Percentiles rank a stretch among this genome's conserved stretches.
Conservation (phyloP, 2,113 vertebrate genomes). For the Holacanthus passer region DNA sequence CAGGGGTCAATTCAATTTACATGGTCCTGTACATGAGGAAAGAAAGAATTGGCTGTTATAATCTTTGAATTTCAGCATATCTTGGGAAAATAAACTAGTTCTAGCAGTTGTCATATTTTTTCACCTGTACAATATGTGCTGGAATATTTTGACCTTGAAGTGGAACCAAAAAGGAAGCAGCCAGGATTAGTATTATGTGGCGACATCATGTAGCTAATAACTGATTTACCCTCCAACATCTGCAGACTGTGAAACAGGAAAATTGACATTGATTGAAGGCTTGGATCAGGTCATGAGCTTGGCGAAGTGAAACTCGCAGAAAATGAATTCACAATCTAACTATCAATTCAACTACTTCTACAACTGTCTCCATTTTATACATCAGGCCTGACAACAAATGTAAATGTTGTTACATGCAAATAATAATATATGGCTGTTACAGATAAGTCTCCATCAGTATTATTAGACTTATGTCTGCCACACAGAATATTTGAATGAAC, state of each 20-base stretch:
- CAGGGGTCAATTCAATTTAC: constrained; percentile 8
- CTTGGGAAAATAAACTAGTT: not conserved
- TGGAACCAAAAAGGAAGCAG: not conserved
- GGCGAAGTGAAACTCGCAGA: not conserved
- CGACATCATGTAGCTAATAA: constrained; percentile 8
- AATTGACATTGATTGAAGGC: not conserved
- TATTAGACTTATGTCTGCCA: too few species aligned
- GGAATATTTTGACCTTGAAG: not conserved
- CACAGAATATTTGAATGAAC: too few species aligned
- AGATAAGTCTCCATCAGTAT: not conserved
- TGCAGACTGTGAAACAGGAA: not conserved
- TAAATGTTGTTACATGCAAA: not conserved
- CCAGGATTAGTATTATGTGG: not conserved
- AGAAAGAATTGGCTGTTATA: not conserved
- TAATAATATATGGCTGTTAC: not conserved
- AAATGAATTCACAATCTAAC: not conserved
- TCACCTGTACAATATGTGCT: not conserved
- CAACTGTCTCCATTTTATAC: not conserved
- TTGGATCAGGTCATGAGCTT: not conserved
- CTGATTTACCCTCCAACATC: not conserved
- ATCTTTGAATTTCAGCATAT: not conserved
- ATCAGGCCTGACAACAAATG: not conserved
- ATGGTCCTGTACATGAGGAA: not conserved
- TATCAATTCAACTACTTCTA: not conserved
- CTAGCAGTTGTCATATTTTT: not conserved